Evolutionary conservation across 2,888 invertebrate species (phyloP), one percentile per base, ranked within the genome.

Genomic region (Amaurobius ferox): DNA sequence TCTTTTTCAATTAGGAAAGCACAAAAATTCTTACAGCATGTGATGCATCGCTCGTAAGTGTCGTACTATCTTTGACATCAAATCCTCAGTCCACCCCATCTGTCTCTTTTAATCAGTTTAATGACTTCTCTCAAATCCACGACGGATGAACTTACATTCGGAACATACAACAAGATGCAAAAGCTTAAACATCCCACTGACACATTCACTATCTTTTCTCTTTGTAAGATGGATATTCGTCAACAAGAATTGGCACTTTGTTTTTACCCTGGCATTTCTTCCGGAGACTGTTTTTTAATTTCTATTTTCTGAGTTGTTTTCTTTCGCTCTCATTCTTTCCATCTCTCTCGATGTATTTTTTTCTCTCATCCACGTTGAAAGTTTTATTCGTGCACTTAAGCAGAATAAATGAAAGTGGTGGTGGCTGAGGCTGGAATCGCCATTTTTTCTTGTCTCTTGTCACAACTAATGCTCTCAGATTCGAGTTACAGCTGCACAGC

Each of bases 241-340:
- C 83, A 83, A 83, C 76, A 83, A 77, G 76, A 71, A 83, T 77
- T 71, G 83, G 76, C 76, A 83, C 83, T 83, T 71, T 62, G 39
- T 83, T 68, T 48, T 64, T 67, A 48, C 48, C 39, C 77, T 16
- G 61, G 44, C 68, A 78, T 55, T 28, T 23, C 68, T 72, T 55
- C 71, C 48, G 13, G 28, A 48, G 39, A 71, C 32, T 23, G 64
- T 71, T 83, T 83, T 83, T 83, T 83, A 83, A 83, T 83, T 83
- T 83, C 71, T 67, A 70, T 44, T 48, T 71, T 83, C 76, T 44
- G 67, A 68, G 48, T 64, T 70, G 64, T 79, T 79, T 71, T 32
- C 71, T 39, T 28, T 40, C 44, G 11, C 44, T 30, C 40, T 32
- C 35, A 55, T 32, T 55, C 29, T 62, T 44, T 70, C 16, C 39